Evolutionary conservation across 1,140 invertebrate species (phyloP).

Genomic region (Drosophila setifemur): DNA sequence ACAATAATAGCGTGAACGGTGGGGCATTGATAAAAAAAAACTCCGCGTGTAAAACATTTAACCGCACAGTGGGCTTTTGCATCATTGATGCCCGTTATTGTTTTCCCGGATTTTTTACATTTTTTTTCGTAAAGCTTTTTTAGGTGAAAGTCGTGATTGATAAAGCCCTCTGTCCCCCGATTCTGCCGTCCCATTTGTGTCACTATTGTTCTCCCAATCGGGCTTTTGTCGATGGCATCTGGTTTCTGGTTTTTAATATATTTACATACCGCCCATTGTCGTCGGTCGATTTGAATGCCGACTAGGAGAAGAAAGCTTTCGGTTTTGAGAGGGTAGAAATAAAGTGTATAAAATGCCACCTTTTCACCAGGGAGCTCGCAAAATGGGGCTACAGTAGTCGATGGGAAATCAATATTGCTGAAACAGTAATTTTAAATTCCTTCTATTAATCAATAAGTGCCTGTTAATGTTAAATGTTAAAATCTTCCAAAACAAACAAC

Average conservation of each 20-base stretch:
- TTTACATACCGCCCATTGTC: constrained; percentile 31
- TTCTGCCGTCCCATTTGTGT: constrained; percentile 26
- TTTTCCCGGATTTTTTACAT: neutral
- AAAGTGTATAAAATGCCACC: neutral
- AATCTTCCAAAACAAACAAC: too few relatives aligned
- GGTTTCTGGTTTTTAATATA: constrained; percentile 22
- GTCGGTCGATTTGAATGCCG: constrained; percentile 25
- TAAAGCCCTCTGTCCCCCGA: constrained; percentile 15
- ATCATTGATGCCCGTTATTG: constrained; percentile 4
- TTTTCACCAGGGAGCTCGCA: neutral
- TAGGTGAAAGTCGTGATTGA: constrained; percentile 49
- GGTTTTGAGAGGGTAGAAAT: neutral
- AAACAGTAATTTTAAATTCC: too few relatives aligned
- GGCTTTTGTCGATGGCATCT: constrained; percentile 19
- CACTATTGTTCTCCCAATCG: constrained; percentile 39
- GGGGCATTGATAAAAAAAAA: constrained; percentile 45
- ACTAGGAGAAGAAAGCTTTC: constrained; percentile 21
- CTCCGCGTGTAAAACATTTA: constrained; percentile 39
- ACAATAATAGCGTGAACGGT: constrained; percentile 21
- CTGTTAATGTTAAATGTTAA: too few relatives aligned
- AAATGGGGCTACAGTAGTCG: constrained; percentile 8
- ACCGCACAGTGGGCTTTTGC: constrained; percentile 44
- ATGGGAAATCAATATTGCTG: constrained; percentile 5
- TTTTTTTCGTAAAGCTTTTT: constrained; percentile 12
- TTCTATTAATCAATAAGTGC: too few relatives aligned